These are phyloP conservation scores for Laothoe populi DNA, from an alignment of 2,888 invertebrate genomes.

Conservation along the genomic window DNA sequence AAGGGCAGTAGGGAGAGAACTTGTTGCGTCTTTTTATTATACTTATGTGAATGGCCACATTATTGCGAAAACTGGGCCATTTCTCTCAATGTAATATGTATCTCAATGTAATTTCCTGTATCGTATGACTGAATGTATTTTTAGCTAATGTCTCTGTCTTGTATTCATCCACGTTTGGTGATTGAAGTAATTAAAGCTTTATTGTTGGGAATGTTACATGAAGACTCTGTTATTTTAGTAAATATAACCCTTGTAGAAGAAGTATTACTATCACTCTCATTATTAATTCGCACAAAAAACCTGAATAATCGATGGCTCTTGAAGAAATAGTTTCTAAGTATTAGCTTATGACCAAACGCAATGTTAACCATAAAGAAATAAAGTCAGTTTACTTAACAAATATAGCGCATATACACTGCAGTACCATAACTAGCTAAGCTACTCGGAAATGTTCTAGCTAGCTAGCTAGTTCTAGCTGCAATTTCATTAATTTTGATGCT, in stretches of 20 bases:
- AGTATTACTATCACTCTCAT: no score
- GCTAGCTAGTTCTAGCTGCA: background rate
- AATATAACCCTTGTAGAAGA: no score
- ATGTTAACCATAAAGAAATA: no score
- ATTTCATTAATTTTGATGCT: constrained; percentile 22
- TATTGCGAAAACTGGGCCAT: constrained; percentile 1
- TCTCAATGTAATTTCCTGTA: constrained; percentile 9
- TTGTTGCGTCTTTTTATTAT: constrained; percentile 1
- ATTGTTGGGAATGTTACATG: background rate
- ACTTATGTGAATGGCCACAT: background rate
- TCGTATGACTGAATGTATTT: constrained; percentile 16
- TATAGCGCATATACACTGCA: background rate
- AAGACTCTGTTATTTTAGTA: background rate
- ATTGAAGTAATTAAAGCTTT: background rate
- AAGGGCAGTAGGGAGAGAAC: background rate
- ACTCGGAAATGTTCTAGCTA: constrained; percentile 5
- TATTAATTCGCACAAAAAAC: no score
- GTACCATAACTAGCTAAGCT: background rate
- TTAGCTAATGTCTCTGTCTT: background rate
- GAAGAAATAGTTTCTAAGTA: no score
- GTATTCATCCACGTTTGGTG: background rate
- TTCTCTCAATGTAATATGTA: constrained; percentile 4
- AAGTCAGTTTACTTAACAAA: no score
- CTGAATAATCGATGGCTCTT: no score
- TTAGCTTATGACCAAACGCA: no score